Percentiles rank a stretch among this genome's conserved stretches.
These are phyloP conservation scores for Sibirionetta formosa DNA, from an alignment of 2,797 vertebrate genomes.

Conservation along the genomic window DNA sequence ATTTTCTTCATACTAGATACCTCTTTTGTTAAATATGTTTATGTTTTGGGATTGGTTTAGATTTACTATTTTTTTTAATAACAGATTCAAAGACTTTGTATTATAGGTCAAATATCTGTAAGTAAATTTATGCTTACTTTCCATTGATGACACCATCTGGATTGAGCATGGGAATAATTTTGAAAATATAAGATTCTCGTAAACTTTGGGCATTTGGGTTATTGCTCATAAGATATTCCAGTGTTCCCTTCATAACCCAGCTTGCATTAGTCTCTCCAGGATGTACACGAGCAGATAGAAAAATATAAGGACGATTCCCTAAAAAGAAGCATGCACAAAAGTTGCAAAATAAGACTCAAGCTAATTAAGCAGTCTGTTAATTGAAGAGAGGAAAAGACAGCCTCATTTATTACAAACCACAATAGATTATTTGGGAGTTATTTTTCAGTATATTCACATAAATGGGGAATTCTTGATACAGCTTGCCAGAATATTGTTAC, in stretches of 20 bases:
- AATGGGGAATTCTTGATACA: not conserved
- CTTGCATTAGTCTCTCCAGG: constrained; percentile 98
- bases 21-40: not conserved
- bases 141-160: constrained; percentile 98
- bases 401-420: not conserved
- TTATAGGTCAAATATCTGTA: not conserved
- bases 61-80: not conserved
- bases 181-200: constrained; percentile 96
- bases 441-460: not conserved
- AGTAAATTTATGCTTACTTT: constrained; percentile 88
- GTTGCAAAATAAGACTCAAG: not conserved
- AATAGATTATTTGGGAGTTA: not conserved
- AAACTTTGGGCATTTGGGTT: constrained; percentile 91
- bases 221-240: constrained; percentile 96
- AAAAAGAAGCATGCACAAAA: constrained; percentile 44
- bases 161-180: constrained; percentile 99
- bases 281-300: constrained; percentile 96
- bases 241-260: constrained; percentile 99
- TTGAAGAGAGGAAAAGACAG: not conserved
- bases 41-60: not conserved
- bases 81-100: not conserved
- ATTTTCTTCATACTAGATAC: not conserved
- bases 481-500: not conserved
- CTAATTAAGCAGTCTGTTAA: not conserved
- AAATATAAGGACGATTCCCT: constrained; percentile 97